Conservation (phyloP, 2,113 vertebrate genomes). For the Otis tarda region DNA sequence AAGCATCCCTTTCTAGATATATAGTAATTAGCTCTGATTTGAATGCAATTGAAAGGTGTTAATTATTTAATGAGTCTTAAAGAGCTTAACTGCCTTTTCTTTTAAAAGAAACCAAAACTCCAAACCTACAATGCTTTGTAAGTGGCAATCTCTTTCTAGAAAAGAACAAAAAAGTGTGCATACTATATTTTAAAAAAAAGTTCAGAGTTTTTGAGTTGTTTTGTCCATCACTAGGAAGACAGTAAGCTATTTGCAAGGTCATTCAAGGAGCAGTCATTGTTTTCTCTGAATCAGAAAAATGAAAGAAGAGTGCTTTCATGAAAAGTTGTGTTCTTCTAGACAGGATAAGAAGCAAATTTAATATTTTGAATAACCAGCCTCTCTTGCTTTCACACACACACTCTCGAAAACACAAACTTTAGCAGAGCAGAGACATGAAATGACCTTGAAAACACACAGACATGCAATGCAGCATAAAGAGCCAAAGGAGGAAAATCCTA, state of each 20-base stretch:
- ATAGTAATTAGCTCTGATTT: neutral
- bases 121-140: neutral
- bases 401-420: neutral
- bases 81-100: neutral
- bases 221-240: neutral
- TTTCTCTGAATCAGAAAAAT: neutral
- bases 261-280: neutral
- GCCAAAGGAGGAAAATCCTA: neutral
- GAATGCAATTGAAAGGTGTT: slow-evolving; percentile 22
- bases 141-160: neutral
- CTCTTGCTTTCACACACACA: neutral
- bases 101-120: neutral
- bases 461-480: neutral
- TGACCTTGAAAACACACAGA: neutral
- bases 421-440: neutral
- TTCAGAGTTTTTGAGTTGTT: neutral
- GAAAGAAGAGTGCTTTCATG: neutral
- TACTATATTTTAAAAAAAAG: neutral
- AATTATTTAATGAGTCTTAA: slow-evolving; percentile 38
- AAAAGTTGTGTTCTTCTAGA: neutral
- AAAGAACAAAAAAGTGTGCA: neutral
- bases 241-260: neutral
- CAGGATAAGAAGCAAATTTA: neutral
- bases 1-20: neutral
- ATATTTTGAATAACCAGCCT: neutral